Conservation (phyloP, 2,113 vertebrate species). For the Orientallactaga bullata region DNA sequence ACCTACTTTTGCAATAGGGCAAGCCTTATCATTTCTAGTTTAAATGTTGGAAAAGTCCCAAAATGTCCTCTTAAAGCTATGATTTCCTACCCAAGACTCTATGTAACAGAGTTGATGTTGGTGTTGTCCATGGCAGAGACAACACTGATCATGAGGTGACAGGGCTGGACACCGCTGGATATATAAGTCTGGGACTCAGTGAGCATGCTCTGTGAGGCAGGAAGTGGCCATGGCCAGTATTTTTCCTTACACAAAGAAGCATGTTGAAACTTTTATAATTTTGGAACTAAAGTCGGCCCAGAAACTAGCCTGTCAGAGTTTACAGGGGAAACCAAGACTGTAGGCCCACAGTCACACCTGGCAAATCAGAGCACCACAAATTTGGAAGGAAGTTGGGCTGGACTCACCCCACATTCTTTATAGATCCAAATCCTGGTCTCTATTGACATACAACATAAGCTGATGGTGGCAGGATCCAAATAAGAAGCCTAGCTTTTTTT, state of each 20-base stretch:
- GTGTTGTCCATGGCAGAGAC: not conserved
- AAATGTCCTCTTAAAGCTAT: slow-evolving; percentile 10
- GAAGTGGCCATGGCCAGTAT: not conserved
- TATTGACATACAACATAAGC: not conserved
- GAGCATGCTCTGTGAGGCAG: not conserved
- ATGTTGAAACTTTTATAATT: not conserved
- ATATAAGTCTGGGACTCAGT: not conserved
- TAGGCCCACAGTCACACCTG: not conserved
- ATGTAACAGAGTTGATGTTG: not conserved
- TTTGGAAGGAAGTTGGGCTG: not conserved
- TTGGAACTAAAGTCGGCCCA: not conserved
- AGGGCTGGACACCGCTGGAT: not conserved
- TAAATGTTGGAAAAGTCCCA: slow-evolving; percentile 12
- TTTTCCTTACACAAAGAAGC: not conserved
- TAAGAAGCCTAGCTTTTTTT: not conserved
- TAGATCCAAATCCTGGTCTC: not conserved
- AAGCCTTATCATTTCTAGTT: slow-evolving; percentile 30
- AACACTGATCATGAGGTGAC: not conserved
- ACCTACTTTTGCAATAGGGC: not conserved
- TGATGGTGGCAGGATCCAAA: not conserved
- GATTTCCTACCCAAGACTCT: not conserved
- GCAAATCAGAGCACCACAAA: not conserved
- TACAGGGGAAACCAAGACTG: not conserved
- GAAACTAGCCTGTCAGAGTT: not conserved
- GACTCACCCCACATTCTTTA: not conserved